phyloP scores from a whole-genome alignment of 2,888 invertebrate species.

The Andrena dorsata region DNA sequence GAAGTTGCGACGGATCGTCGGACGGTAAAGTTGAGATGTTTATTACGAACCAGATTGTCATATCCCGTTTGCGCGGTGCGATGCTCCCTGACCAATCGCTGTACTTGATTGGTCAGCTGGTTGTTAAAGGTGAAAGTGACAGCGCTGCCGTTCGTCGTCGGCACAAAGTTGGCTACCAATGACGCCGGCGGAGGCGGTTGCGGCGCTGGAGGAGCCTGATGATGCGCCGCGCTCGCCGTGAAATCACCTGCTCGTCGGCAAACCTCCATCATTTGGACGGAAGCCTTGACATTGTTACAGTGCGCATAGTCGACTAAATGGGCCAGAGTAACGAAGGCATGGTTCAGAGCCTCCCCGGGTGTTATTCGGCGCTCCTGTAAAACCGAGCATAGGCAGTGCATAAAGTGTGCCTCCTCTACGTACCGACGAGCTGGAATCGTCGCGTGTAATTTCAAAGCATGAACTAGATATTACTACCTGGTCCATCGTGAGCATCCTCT shows the following conservation, averaged over 20 bases:
- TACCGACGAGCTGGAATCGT: no score
- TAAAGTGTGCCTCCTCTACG: background rate
- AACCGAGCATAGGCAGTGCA: background rate
- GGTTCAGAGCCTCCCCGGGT: constrained; percentile 97
- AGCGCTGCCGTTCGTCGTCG: constrained; percentile 91
- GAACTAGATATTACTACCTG: constrained; percentile 89
- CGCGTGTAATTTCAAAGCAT: constrained; percentile 45
- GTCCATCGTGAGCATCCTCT: constrained; percentile 99
- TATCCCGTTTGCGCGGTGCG: constrained; percentile 88
- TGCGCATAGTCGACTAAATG: constrained; percentile 98
- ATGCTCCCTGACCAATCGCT: constrained; percentile 90
- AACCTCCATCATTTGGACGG: constrained; percentile 99
- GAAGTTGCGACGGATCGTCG: background rate
- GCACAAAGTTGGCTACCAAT: constrained; percentile 91
- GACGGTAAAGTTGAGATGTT: background rate
- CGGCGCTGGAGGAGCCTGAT: constrained; percentile 86
- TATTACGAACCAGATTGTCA: constrained; percentile 89
- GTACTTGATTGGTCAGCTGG: constrained; percentile 92
- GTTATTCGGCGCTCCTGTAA: constrained; percentile 95
- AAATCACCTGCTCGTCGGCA: constrained; percentile 86
- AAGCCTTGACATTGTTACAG: constrained; percentile 98
- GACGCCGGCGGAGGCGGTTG: constrained; percentile 86
- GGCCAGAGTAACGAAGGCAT: constrained; percentile 96
- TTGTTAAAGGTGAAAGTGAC: constrained; percentile 98
- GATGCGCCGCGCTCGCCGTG: constrained; percentile 85